Evolutionary conservation across 2,797 vertebrate genomes (phyloP), one percentile per base, ranked within the genome.

Genomic region (Rhadinocentrus ornatus): DNA sequence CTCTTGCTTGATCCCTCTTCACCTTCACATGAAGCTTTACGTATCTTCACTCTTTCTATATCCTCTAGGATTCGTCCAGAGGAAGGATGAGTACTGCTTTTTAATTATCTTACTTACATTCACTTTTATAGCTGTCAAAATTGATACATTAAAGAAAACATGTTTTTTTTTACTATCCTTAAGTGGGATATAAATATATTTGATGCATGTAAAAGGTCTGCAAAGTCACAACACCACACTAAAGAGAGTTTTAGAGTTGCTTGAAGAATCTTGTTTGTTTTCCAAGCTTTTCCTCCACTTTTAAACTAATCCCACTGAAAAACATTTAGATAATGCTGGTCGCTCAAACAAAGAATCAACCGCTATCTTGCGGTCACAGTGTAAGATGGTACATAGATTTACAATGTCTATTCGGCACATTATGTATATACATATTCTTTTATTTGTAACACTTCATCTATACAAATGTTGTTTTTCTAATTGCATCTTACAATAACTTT

Each of bases 1-100:
- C 62, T 69, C 55, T 66, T 53, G 9, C 58, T 54, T 80, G 62
- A 77, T 82, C 73, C 76, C 60, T 66, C 66, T 65, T 69, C 62
- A 44, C 77, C 62, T 83, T 86, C 59, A 15, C 9, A 41, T 53
- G 0, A 61, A 66, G 55, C 62, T 75, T 65, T 78, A 32, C 73
- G 29, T 71, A 7, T 75, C 20, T 53, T 60, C 58, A 37, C 52
- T 69, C 77, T 83, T 75, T 69, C 59, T 58, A 31, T 58, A 34
- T 63, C 41, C 37, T 70, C 37, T 52, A 41, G 31, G 18, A 69
- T 76, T 67, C 74, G 29, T 71, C 54, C 58, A 48, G 26, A 41
- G 27, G 26, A 13, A 46, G 69, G 68, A 55, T 41, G 22, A 71
- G 26, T 37, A 4, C 8, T 66, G 64, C 54, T 80, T 73, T 24